These are phyloP conservation scores for Maniola hyperantus DNA, from an alignment of 2,888 invertebrate species.

Conservation along the genomic window DNA sequence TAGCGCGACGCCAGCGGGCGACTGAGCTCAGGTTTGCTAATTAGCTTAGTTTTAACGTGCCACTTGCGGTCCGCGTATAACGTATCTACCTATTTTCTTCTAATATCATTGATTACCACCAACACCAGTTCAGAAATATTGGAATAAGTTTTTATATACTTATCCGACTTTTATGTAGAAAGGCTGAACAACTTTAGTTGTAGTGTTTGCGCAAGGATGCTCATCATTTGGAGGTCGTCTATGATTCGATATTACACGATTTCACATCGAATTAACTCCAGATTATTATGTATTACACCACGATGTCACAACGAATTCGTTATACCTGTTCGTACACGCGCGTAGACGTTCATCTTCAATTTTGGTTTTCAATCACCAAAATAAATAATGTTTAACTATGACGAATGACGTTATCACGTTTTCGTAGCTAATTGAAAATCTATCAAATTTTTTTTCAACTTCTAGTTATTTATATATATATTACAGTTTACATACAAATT, in stretches of 20 bases:
- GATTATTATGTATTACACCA: conserved; percentile 26
- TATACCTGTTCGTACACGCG: not conserved
- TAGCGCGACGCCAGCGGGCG: too few species aligned
- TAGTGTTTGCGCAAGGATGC: conserved; percentile 21
- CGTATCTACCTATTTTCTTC: too few species aligned
- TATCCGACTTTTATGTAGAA: not conserved
- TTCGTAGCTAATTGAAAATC: too few species aligned
- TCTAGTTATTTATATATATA: too few species aligned
- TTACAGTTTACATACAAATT: too few species aligned
- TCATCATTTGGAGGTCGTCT: conserved; percentile 28
- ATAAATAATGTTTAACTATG: too few species aligned
- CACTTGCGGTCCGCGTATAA: too few species aligned
- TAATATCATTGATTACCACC: too few species aligned
- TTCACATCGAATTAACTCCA: conserved; percentile 27
- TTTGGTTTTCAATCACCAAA: not conserved
- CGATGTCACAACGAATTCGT: conserved; percentile 21
- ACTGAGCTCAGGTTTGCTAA: too few species aligned
- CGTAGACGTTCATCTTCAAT: conserved; percentile 5
- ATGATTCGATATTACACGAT: conserved; percentile 29
- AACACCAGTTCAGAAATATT: not conserved
- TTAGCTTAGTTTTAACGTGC: too few species aligned
- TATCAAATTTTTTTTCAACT: too few species aligned
- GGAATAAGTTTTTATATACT: not conserved
- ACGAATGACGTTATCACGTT: too few species aligned
- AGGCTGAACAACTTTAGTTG: not conserved